Conservation (phyloP, 1,140 invertebrate species). For the Camponotus pennsylvanicus region DNA sequence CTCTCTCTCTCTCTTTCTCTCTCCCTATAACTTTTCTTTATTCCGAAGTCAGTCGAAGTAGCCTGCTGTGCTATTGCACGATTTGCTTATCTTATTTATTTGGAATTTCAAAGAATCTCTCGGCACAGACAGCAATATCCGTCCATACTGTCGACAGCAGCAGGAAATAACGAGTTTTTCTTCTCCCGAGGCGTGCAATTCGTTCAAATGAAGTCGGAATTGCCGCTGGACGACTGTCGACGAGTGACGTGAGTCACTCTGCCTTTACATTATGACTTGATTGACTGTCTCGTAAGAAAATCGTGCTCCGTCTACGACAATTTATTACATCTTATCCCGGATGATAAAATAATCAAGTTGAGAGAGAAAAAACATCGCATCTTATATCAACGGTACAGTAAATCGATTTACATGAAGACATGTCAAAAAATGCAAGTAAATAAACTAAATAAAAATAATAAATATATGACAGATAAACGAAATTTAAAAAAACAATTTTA, state of each 20-base stretch:
- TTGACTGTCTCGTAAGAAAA: constrained; percentile 23
- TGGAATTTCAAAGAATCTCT: constrained; percentile 5
- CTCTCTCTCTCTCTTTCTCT: too few relatives aligned
- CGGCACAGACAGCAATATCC: constrained; percentile 3
- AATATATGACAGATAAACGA: neutral
- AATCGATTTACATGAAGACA: neutral
- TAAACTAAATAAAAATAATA: neutral
- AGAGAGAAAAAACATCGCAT: neutral
- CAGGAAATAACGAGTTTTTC: constrained; percentile 26
- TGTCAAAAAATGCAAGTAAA: neutral
- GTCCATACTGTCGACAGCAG: neutral
- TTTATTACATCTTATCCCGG: neutral
- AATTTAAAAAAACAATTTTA: neutral
- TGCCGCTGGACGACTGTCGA: neutral
- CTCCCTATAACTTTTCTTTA: neutral
- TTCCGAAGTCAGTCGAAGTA: neutral
- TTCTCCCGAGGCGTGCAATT: constrained; percentile 1
- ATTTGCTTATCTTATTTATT: constrained; percentile 37
- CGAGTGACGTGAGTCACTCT: neutral
- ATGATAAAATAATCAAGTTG: neutral
- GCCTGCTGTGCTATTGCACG: constrained; percentile 2
- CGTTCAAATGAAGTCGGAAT: constrained; percentile 21
- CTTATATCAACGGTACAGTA: neutral
- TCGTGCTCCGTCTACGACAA: neutral
- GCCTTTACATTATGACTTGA: constrained; percentile 11